phyloP scores from a whole-genome alignment of 2,113 vertebrate species.

The Sphyrna mokarran region DNA sequence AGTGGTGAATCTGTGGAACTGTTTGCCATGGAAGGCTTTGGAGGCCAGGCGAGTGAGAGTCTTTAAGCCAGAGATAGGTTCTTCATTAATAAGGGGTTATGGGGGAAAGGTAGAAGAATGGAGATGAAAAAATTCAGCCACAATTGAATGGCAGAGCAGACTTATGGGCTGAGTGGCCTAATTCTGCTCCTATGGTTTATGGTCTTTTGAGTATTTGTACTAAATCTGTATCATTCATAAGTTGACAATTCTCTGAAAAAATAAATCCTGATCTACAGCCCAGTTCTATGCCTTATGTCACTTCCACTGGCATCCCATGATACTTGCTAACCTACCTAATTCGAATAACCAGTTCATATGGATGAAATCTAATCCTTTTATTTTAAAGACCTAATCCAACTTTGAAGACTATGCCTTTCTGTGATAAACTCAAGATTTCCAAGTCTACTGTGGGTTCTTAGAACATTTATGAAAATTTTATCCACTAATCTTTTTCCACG shows the following conservation, averaged over 20 bases:
- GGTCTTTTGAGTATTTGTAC: not conserved
- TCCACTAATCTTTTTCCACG: not conserved
- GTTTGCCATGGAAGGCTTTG: no score
- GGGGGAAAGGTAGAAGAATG: no score
- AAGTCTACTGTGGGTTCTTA: not conserved
- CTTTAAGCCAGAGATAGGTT: no score
- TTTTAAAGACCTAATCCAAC: not conserved
- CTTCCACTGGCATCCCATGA: not conserved
- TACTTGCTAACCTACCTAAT: not conserved
- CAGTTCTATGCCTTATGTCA: not conserved
- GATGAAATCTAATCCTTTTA: not conserved
- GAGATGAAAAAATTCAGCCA: no score
- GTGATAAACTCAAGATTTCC: not conserved
- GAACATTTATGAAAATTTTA: not conserved
- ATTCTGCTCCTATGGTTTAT: no score
- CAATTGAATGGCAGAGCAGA: no score
- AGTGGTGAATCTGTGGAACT: no score
- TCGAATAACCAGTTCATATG: not conserved
- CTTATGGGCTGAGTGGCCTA: no score
- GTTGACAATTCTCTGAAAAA: not conserved
- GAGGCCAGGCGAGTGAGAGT: no score
- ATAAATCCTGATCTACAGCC: not conserved
- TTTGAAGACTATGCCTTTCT: not conserved
- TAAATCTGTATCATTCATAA: not conserved
- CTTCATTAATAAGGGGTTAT: no score